A percentile compares a stretch with the other conserved stretches of the same genome.
Conservation (phyloP, 1,140 invertebrate genomes). For the Yoshiicerus persimilis region DNA sequence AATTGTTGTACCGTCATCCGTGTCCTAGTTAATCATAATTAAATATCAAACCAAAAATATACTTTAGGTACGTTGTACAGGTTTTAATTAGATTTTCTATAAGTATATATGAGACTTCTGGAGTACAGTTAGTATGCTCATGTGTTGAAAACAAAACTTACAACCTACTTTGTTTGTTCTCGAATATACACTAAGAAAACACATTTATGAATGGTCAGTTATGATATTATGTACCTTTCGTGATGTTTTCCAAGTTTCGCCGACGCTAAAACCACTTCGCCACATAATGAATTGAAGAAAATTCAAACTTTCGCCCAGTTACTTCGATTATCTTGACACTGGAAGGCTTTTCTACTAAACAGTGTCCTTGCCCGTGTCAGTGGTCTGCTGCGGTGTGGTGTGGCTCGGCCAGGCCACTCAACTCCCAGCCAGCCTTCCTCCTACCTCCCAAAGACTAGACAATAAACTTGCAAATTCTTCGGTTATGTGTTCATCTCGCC, state of each 20-base stretch:
- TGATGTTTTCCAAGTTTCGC: neutral
- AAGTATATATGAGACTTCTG: too few species aligned
- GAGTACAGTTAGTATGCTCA: too few species aligned
- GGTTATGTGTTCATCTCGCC: neutral
- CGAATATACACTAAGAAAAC: neutral
- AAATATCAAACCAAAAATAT: too few species aligned
- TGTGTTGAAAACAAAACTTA: too few species aligned
- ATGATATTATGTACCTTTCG: neutral
- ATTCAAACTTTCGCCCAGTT: neutral
- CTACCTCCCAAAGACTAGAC: neutral
- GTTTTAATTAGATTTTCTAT: too few species aligned
- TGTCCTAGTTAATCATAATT: too few species aligned
- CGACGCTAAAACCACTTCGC: neutral
- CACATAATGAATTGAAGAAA: neutral
- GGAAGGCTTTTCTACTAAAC: neutral
- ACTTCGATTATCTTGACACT: neutral
- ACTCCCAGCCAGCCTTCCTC: neutral
- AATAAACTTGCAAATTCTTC: neutral
- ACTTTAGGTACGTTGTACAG: too few species aligned
- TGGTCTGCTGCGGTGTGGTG: neutral
- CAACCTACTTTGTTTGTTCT: too few species aligned
- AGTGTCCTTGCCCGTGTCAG: neutral
- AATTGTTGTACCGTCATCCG: neutral
- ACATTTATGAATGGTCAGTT: neutral
- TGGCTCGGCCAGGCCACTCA: neutral